These are phyloP conservation scores for Subanguina moxae DNA, from an alignment of 1,140 invertebrate species.

Conservation along the genomic window DNA sequence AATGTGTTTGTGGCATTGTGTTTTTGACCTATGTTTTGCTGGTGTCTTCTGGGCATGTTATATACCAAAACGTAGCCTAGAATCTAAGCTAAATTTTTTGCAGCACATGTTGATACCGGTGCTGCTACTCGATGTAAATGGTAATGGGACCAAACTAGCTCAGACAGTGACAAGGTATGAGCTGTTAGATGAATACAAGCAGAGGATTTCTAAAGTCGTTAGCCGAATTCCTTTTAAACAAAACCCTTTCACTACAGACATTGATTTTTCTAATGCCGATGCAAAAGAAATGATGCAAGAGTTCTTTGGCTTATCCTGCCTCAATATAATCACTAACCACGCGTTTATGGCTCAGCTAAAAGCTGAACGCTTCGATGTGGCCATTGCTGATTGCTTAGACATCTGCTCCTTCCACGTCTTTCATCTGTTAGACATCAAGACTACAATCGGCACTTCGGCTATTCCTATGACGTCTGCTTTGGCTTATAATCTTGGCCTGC, in stretches of 20 bases:
- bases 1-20: too few species aligned
- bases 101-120: too few species aligned
- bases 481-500: constrained; percentile 19
- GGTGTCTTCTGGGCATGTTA: too few species aligned
- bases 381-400: constrained; percentile 31
- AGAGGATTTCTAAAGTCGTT: background rate
- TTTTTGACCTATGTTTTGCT: too few species aligned
- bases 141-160: background rate
- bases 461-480: constrained; percentile 9
- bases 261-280: background rate
- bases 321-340: background rate
- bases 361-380: constrained; percentile 29
- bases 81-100: too few species aligned
- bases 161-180: background rate
- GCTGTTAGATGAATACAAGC: background rate
- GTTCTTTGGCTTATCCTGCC: background rate
- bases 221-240: background rate
- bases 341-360: constrained; percentile 13
- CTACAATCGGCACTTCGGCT: constrained; percentile 15
- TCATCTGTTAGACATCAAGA: constrained; percentile 19
- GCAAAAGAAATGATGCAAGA: background rate
- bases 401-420: constrained; percentile 31
- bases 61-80: too few species aligned
- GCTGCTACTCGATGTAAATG: too few species aligned
- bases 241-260: background rate